Evolutionary conservation across 2,888 invertebrate genomes (phyloP).

Genomic region (Tetheella fluctuosa): DNA sequence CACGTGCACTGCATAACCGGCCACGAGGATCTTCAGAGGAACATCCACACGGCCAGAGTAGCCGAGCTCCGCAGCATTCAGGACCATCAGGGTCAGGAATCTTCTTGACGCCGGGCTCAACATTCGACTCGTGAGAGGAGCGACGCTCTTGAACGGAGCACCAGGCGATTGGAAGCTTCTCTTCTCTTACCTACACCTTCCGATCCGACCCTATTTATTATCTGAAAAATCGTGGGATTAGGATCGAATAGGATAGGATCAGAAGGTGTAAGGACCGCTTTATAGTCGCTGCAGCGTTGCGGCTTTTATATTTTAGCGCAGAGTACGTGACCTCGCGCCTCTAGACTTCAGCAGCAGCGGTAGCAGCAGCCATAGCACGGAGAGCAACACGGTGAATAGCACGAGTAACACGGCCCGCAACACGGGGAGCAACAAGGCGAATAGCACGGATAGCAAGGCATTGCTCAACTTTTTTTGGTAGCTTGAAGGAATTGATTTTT

Average conservation of each 20-base stretch:
- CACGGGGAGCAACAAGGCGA: constrained; percentile 51
- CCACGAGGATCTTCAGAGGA: neutral
- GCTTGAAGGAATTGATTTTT: constrained; percentile 23
- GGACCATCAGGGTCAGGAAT: neutral
- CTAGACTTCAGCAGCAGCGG: constrained; percentile 24
- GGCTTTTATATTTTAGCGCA: constrained; percentile 4
- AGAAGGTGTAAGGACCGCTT: too few relatives aligned
- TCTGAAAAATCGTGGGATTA: too few relatives aligned
- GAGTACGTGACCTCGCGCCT: constrained; percentile 14
- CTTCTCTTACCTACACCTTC: too few relatives aligned
- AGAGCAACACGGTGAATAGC: constrained; percentile 35
- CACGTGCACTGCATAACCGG: constrained; percentile 15
- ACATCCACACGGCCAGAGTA: constrained; percentile 1
- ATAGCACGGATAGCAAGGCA: constrained; percentile 60
- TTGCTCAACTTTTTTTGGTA: constrained; percentile 28
- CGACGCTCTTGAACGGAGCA: constrained; percentile 13
- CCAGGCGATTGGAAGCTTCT: constrained; percentile 4
- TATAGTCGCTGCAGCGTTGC: constrained; percentile 10
- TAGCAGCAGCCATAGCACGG: constrained; percentile 51
- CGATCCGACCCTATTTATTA: too few relatives aligned
- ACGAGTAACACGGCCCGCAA: constrained; percentile 52
- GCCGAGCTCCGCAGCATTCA: neutral
- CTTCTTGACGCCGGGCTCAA: constrained; percentile 19
- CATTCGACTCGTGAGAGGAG: constrained; percentile 33
- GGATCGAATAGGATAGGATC: too few relatives aligned